Percentiles rank a stretch among this genome's conserved stretches.
Evolutionary conservation across 2,113 vertebrate genomes (phyloP).

Genomic region (Dasyprocta punctata): DNA sequence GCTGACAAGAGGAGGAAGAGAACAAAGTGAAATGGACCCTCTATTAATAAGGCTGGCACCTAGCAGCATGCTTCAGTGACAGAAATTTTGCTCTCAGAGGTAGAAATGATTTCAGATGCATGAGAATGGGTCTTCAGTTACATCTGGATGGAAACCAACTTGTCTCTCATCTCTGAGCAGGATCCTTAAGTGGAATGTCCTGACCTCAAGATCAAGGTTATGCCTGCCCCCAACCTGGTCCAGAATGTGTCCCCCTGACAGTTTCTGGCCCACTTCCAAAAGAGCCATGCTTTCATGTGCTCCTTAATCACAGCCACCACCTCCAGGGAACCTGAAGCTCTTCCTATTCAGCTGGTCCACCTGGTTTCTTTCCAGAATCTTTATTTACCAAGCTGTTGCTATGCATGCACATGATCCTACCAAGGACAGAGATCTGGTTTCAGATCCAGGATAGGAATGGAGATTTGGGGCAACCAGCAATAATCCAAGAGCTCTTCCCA

Average conservation of each 20-base stretch:
- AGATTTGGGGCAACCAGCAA: neutral
- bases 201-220: conserved; percentile 16
- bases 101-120: conserved; percentile 24
- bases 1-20: conserved; percentile 26
- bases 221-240: neutral
- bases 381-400: neutral
- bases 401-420: neutral
- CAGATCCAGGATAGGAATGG: neutral
- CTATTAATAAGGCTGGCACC: neutral
- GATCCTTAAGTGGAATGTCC: neutral
- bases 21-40: neutral
- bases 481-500: neutral
- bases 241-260: neutral
- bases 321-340: neutral
- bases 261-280: neutral
- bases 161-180: neutral
- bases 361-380: conserved; percentile 38
- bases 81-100: neutral
- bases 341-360: neutral
- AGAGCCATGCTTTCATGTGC: neutral
- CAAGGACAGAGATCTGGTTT: neutral
- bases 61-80: neutral
- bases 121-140: neutral
- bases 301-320: neutral
- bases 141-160: neutral